These are phyloP conservation scores for Phataginus tricuspis DNA, from an alignment of 2,797 vertebrate species.

Conservation along the genomic window DNA sequence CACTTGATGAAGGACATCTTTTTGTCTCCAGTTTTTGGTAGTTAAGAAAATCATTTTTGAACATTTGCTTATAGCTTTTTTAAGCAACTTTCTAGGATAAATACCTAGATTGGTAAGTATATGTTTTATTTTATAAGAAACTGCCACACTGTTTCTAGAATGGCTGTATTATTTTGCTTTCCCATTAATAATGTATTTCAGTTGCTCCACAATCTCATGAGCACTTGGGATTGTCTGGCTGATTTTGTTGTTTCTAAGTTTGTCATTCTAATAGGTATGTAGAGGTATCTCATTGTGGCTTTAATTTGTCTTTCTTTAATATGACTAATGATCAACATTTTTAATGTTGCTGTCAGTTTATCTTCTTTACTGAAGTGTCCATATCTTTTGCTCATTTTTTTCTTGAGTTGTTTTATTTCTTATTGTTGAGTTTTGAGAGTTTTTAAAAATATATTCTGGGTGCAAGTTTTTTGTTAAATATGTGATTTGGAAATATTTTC, in stretches of 20 bases:
- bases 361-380: neutral
- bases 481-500: neutral
- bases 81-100: neutral
- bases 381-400: neutral
- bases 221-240: neutral
- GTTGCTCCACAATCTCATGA: neutral
- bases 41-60: conserved; percentile 4
- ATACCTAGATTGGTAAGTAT: neutral
- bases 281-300: neutral
- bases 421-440: neutral
- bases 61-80: neutral
- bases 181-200: neutral
- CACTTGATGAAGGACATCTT: neutral
- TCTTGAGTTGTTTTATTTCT: neutral
- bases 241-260: neutral
- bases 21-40: neutral
- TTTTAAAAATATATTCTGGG: neutral
- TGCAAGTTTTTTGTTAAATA: neutral
- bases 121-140: neutral
- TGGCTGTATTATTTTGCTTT: neutral
- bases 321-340: neutral
- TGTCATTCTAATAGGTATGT: neutral
- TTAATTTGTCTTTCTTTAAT: neutral
- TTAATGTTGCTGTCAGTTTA: neutral
- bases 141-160: neutral